These are phyloP conservation scores for Lutraria lutraria DNA, from an alignment of 2,888 invertebrate genomes.

Conservation along the genomic window DNA sequence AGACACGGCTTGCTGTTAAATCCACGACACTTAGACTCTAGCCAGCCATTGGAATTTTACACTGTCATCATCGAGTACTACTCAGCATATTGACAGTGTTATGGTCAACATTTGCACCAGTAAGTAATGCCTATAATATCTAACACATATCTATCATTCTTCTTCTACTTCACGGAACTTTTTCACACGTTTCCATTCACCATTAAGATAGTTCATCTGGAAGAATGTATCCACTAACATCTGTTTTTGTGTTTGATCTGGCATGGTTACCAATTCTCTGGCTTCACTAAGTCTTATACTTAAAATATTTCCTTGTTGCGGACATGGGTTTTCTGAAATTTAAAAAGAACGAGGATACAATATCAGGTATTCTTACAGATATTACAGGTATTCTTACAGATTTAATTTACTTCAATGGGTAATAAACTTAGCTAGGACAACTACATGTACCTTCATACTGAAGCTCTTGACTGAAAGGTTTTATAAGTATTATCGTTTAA, in stretches of 20 bases:
- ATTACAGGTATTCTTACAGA: too few species aligned
- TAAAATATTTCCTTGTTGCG: constrained; percentile 97
- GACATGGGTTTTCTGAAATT: constrained; percentile 95
- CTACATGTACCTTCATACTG: too few species aligned
- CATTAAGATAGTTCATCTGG: constrained; percentile 99
- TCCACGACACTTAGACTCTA: neutral
- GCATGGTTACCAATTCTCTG: constrained; percentile 93
- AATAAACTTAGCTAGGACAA: too few species aligned
- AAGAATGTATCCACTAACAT: constrained; percentile 97
- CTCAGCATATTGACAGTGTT: neutral
- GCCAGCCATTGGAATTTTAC: neutral
- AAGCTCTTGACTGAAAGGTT: too few species aligned
- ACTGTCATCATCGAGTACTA: neutral
- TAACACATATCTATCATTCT: constrained; percentile 44
- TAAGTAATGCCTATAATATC: neutral
- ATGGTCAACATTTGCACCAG: neutral
- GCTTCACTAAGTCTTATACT: constrained; percentile 98
- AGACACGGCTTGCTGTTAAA: neutral
- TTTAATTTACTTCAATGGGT: too few species aligned
- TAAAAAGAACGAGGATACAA: constrained; percentile 49
- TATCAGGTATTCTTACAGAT: too few species aligned
- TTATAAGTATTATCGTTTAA: too few species aligned
- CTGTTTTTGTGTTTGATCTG: constrained; percentile 93
- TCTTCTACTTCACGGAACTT: constrained; percentile 89
- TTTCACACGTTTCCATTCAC: constrained; percentile 98